Conservation (phyloP, 1,140 invertebrate genomes). For the Eupristina koningsbergeri region DNA sequence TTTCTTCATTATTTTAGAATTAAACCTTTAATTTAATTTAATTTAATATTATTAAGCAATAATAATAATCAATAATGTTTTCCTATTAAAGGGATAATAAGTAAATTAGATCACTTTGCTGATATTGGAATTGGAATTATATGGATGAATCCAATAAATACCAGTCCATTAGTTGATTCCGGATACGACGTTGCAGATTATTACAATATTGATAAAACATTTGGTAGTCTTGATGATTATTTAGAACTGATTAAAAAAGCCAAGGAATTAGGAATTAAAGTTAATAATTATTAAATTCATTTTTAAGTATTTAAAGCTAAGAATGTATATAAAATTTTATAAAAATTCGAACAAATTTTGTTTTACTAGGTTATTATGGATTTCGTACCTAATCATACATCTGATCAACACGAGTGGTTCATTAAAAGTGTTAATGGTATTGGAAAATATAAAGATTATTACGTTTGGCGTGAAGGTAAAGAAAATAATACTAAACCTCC, state of each 20-base stretch:
- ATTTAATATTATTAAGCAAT: too few species aligned
- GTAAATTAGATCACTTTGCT: conserved; percentile 77
- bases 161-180: conserved; percentile 76
- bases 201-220: conserved; percentile 70
- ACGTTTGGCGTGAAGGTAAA: conserved; percentile 79
- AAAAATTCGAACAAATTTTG: neutral
- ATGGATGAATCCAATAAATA: conserved; percentile 78
- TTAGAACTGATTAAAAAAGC: conserved; percentile 67
- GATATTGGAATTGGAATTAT: conserved; percentile 79
- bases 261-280: conserved; percentile 59
- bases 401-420: conserved; percentile 81
- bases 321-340: neutral
- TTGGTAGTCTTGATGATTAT: conserved; percentile 3
- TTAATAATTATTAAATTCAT: neutral
- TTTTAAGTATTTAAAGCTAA: too few species aligned
- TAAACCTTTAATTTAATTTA: too few species aligned
- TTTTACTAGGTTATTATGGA: neutral
- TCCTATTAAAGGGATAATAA: conserved; percentile 62
- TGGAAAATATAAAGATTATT: conserved; percentile 79
- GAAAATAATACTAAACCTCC: conserved; percentile 56
- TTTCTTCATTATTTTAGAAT: too few species aligned
- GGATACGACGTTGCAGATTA: conserved; percentile 61
- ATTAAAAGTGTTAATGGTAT: conserved; percentile 75
- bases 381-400: conserved; percentile 63
- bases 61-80: too few species aligned